Conservation (phyloP, 1,140 invertebrate species). For the Drosophila sp. region DNA sequence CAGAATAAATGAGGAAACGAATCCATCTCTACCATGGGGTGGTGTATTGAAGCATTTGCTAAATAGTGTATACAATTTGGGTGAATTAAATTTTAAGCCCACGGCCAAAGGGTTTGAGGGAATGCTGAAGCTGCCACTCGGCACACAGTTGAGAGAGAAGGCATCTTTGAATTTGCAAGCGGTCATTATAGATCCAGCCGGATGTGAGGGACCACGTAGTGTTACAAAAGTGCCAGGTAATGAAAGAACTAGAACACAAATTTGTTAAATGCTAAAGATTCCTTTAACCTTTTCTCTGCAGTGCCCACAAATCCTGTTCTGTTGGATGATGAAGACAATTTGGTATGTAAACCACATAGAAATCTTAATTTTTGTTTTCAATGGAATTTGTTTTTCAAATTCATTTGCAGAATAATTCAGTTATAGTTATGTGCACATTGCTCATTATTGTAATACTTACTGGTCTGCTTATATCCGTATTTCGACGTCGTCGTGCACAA, state of each 20-base stretch:
- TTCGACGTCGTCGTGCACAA: conserved; percentile 39
- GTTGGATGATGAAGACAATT: conserved; percentile 42
- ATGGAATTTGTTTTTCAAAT: too few species aligned
- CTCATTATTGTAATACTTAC: conserved; percentile 52
- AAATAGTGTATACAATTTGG: conserved; percentile 54
- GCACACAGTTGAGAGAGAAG: conserved; percentile 65
- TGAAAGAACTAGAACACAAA: not conserved
- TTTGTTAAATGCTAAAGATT: not conserved
- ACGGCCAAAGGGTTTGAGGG: conserved; percentile 57
- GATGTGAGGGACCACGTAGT: conserved; percentile 58
- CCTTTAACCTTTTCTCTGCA: not conserved
- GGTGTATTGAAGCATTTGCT: conserved; percentile 59
- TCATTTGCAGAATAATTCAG: conserved; percentile 57
- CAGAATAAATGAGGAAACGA: conserved; percentile 73
- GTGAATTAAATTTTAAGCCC: conserved; percentile 51
- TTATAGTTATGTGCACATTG: conserved; percentile 54
- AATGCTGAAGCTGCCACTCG: conserved; percentile 39
- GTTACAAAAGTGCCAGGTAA: conserved; percentile 63
- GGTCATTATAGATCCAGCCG: conserved; percentile 55
- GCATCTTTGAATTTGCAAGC: conserved; percentile 70
- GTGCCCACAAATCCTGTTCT: conserved; percentile 51
- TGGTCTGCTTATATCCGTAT: conserved; percentile 38
- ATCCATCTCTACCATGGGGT: conserved; percentile 74
- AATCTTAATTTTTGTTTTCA: too few species aligned
- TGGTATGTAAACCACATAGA: conserved; percentile 42